These are phyloP conservation scores for Lanistes nyassanus DNA, from an alignment of 1,140 invertebrate genomes.

Conservation along the genomic window DNA sequence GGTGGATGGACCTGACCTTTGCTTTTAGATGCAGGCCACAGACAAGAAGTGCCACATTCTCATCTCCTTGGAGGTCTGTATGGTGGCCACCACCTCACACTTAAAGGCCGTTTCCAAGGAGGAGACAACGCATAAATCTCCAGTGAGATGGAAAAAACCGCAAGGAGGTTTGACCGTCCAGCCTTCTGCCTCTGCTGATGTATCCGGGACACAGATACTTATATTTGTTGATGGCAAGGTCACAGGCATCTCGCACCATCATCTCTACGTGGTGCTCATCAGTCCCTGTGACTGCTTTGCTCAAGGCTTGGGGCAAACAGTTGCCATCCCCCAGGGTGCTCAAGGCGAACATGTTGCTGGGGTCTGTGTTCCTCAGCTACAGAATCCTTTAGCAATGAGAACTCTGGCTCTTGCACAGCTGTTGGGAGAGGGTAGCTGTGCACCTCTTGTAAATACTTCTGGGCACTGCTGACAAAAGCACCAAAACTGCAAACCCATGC, in stretches of 20 bases:
- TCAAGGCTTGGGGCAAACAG: slow-evolving; percentile 1
- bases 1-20: background rate
- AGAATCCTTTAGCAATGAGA: background rate
- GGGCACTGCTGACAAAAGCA: background rate
- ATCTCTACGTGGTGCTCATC: background rate
- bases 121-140: background rate
- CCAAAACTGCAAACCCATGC: background rate
- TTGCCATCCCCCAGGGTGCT: background rate
- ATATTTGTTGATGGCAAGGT: too few species aligned
- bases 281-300: background rate
- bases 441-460: too few species aligned
- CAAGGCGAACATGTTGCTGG: background rate
- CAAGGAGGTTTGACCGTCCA: too few species aligned
- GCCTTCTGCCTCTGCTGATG: too few species aligned
- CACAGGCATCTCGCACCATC: background rate
- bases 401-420: background rate
- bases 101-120: slow-evolving; percentile 12
- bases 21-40: background rate
- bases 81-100: background rate
- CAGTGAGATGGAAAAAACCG: background rate
- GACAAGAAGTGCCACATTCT: background rate
- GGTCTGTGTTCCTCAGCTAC: too few species aligned
- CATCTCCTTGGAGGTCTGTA: background rate
- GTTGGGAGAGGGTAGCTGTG: background rate
- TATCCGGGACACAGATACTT: background rate